phyloP scores from a whole-genome alignment of 1,140 invertebrate species.

The Teleogryllus occipitalis region DNA sequence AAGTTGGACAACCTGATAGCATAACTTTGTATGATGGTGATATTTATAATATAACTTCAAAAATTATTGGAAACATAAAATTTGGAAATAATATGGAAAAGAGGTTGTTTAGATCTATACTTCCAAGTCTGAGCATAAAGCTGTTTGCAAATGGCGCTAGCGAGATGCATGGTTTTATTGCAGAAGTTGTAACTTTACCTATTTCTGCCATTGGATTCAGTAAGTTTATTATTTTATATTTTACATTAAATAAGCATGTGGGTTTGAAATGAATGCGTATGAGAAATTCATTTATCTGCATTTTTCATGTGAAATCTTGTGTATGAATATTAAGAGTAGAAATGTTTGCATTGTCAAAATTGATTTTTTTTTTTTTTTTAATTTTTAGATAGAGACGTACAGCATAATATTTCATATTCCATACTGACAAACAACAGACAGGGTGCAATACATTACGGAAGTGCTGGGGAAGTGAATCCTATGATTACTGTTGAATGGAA shows the following conservation, averaged over 20 bases:
- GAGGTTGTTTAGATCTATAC: constrained; percentile 62
- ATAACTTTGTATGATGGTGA: constrained; percentile 87
- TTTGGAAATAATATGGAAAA: constrained; percentile 61
- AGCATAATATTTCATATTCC: constrained; percentile 85
- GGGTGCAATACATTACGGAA: constrained; percentile 80
- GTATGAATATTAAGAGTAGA: neutral
- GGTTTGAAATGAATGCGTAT: too few relatives aligned
- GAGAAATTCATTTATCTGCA: too few relatives aligned
- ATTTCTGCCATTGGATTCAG: constrained; percentile 82
- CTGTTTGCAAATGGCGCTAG: constrained; percentile 91
- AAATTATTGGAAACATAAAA: constrained; percentile 59
- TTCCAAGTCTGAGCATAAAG: constrained; percentile 79
- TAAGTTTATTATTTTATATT: constrained; percentile 41
- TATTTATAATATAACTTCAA: constrained; percentile 77
- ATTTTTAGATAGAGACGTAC: constrained; percentile 72
- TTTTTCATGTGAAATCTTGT: neutral
- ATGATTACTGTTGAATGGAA: constrained; percentile 82
- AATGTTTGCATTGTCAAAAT: neutral
- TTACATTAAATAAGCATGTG: too few relatives aligned
- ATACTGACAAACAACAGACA: constrained; percentile 74
- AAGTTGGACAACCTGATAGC: constrained; percentile 71
- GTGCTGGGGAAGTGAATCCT: constrained; percentile 93
- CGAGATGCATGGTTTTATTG: constrained; percentile 90
- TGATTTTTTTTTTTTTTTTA: constrained; percentile 15
- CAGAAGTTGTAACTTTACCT: constrained; percentile 91